Conservation (phyloP, 2,888 invertebrate species). For the Chymomyza amoena region DNA sequence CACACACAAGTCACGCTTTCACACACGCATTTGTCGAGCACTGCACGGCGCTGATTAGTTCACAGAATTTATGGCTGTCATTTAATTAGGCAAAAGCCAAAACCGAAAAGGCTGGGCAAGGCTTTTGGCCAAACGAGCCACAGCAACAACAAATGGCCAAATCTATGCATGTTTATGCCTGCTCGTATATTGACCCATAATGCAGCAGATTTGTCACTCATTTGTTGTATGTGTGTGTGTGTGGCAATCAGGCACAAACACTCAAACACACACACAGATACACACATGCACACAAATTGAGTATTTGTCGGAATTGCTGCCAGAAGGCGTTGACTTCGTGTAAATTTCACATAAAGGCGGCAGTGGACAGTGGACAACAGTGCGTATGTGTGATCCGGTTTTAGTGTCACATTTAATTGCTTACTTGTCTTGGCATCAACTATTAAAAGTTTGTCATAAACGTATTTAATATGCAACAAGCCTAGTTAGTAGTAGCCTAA, state of each 20-base stretch:
- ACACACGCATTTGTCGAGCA: not conserved
- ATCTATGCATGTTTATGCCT: conserved; percentile 32
- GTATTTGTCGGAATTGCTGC: conserved; percentile 18
- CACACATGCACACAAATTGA: conserved; percentile 22
- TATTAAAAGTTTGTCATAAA: conserved; percentile 60
- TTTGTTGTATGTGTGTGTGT: conserved; percentile 44
- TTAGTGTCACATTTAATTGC: conserved; percentile 25
- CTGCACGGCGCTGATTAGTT: conserved; percentile 40
- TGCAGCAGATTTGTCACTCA: conserved; percentile 65
- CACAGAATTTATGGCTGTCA: conserved; percentile 61
- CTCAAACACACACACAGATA: conserved; percentile 16
- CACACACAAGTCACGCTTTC: conserved; percentile 3
- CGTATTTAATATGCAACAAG: conserved; percentile 14
- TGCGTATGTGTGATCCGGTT: not conserved
- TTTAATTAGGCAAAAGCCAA: conserved; percentile 61
- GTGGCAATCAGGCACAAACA: conserved; percentile 19
- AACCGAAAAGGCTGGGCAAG: conserved; percentile 23
- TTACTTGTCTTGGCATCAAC: conserved; percentile 28
- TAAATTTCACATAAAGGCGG: conserved; percentile 27
- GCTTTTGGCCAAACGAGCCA: conserved; percentile 13
- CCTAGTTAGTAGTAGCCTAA: not conserved
- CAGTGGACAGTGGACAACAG: not conserved
- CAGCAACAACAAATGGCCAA: conserved; percentile 23
- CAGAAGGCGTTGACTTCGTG: conserved; percentile 34
- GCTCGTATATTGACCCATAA: conserved; percentile 37